These are phyloP conservation scores for Bombyx mandarina DNA, from an alignment of 1,140 invertebrate species.

Conservation along the genomic window DNA sequence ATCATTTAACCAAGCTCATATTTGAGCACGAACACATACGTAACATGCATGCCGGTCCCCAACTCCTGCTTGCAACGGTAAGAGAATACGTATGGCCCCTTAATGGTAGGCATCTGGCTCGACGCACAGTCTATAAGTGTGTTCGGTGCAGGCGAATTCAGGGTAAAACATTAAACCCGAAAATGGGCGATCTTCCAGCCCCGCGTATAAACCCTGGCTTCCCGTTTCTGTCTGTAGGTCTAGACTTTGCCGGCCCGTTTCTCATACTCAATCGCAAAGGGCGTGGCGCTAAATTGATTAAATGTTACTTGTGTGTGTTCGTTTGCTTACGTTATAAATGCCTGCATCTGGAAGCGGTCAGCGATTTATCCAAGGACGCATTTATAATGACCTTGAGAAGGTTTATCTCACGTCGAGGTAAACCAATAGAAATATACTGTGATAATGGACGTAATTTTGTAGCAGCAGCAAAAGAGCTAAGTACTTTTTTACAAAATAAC, in stretches of 20 bases:
- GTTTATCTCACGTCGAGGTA: too few relatives aligned
- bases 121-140: constrained; percentile 5
- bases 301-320: too few relatives aligned
- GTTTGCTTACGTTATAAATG: too few relatives aligned
- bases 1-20: constrained; percentile 12
- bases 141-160: constrained; percentile 5
- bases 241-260: too few relatives aligned
- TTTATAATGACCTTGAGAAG: too few relatives aligned
- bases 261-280: too few relatives aligned
- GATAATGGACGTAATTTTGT: constrained; percentile 18
- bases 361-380: too few relatives aligned
- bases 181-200: constrained; percentile 9
- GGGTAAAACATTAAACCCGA: constrained; percentile 2
- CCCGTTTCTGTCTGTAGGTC: constrained; percentile 16
- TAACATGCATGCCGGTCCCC: constrained; percentile 10
- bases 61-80: constrained; percentile 6
- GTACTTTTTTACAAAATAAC: constrained; percentile 7
- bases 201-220: constrained; percentile 23
- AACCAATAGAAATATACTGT: constrained; percentile 11
- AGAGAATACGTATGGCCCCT: constrained; percentile 9
- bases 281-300: too few relatives aligned
- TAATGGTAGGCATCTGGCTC: constrained; percentile 9
- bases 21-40: constrained; percentile 5
- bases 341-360: too few relatives aligned
- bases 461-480: constrained; percentile 10